Conservation (phyloP, 2,113 vertebrate genomes). For the Lipotes vexillifer region DNA sequence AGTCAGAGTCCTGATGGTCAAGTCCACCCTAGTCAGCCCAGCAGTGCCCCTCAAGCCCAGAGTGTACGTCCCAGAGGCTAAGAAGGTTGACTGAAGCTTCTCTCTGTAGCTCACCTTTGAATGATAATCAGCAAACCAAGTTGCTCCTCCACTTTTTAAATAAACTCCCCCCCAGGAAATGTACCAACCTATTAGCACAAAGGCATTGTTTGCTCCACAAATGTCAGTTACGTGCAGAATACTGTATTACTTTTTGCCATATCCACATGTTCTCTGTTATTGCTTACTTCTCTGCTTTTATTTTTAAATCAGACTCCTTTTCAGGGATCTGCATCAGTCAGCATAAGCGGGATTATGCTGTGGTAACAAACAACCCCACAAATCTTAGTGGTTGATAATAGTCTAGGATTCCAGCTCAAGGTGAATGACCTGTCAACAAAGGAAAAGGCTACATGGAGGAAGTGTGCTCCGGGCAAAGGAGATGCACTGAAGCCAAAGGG, state of each 20-base stretch:
- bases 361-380: not conserved
- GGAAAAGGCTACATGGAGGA: not conserved
- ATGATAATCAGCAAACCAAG: slow-evolving; percentile 76
- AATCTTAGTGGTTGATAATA: not conserved
- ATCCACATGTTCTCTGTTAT: fast-evolving
- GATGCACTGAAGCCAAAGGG: not conserved
- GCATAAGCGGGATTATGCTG: not conserved
- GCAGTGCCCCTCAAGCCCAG: slow-evolving; percentile 74
- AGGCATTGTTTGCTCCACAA: not conserved
- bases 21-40: slow-evolving; percentile 75
- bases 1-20: slow-evolving; percentile 58
- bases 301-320: not conserved
- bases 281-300: not conserved
- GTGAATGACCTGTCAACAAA: not conserved
- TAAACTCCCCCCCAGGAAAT: not conserved
- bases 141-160: not conserved
- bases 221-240: not conserved
- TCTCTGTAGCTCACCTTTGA: slow-evolving; percentile 65
- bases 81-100: slow-evolving; percentile 78
- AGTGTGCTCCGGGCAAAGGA: no score
- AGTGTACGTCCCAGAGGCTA: slow-evolving; percentile 68
- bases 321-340: not conserved
- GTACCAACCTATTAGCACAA: not conserved
- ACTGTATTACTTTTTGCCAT: not conserved
- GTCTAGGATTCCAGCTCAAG: not conserved